Conservation (phyloP, 2,113 vertebrate genomes). For the Oceanodroma tethys region DNA sequence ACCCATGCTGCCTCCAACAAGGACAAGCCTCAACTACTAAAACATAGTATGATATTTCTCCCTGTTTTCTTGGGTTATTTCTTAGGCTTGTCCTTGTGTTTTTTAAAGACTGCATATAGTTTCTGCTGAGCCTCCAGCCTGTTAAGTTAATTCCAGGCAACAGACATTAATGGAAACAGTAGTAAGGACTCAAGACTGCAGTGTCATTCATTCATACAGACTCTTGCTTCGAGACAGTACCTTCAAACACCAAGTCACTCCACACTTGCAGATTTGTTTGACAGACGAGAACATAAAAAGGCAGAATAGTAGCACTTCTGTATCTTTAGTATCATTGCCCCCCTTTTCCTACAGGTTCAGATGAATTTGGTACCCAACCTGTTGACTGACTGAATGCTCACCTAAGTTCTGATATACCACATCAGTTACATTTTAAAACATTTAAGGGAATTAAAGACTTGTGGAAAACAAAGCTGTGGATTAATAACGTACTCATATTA, state of each 20-base stretch:
- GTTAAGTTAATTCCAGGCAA: background rate
- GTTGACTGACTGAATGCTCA: background rate
- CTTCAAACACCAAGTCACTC: background rate
- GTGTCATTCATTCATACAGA: background rate
- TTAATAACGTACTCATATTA: background rate
- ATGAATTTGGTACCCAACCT: background rate
- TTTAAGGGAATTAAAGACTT: background rate
- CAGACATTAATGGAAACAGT: background rate
- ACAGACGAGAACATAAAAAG: background rate
- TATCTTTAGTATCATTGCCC: background rate
- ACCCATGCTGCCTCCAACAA: background rate
- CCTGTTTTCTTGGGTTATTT: background rate
- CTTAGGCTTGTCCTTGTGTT: background rate
- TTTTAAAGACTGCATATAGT: background rate
- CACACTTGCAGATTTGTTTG: background rate
- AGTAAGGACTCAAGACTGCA: background rate
- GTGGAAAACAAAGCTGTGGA: constrained; percentile 23
- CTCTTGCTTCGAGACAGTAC: background rate
- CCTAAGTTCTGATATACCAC: background rate
- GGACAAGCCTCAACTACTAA: background rate
- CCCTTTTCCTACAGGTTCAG: background rate
- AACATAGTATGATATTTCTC: background rate
- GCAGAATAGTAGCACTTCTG: background rate
- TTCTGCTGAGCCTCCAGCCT: background rate
- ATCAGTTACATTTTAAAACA: background rate